phyloP scores from a whole-genome alignment of 2,113 vertebrate species.

The Pleuronectes platessa region DNA sequence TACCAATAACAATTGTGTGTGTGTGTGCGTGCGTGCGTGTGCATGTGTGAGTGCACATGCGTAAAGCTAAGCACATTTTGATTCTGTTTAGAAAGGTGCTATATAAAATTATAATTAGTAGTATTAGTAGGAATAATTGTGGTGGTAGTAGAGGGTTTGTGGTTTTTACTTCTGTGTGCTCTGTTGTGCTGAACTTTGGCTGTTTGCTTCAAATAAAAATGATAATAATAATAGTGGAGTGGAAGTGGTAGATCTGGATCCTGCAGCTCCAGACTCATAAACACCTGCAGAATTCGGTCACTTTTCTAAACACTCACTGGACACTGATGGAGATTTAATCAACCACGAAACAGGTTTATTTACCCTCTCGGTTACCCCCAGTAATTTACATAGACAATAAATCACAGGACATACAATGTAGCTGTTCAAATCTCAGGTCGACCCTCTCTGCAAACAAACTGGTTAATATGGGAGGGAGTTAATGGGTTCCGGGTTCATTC shows the following conservation, averaged over 20 bases:
- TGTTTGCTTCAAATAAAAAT: not conserved
- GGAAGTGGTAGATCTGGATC: no score
- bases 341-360: slow-evolving; percentile 26
- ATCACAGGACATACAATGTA: slow-evolving; percentile 18
- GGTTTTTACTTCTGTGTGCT: no score
- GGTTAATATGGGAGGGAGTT: slow-evolving; percentile 1
- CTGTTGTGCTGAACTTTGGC: no score
- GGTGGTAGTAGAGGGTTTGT: no score
- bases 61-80: no score
- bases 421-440: not conserved
- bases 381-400: slow-evolving; percentile 35
- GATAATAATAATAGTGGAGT: not conserved
- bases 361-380: slow-evolving; percentile 9
- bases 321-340: slow-evolving; percentile 4
- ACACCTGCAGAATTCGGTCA: not conserved
- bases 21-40: no score
- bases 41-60: no score
- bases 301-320: not conserved
- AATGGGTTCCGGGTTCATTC: slow-evolving; percentile 24
- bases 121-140: no score
- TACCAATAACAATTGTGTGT: no score
- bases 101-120: no score
- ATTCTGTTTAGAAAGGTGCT: no score
- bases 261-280: not conserved
- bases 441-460: slow-evolving; percentile 12